Conservation (phyloP, 2,888 invertebrate species). For the Phasia obesa region DNA sequence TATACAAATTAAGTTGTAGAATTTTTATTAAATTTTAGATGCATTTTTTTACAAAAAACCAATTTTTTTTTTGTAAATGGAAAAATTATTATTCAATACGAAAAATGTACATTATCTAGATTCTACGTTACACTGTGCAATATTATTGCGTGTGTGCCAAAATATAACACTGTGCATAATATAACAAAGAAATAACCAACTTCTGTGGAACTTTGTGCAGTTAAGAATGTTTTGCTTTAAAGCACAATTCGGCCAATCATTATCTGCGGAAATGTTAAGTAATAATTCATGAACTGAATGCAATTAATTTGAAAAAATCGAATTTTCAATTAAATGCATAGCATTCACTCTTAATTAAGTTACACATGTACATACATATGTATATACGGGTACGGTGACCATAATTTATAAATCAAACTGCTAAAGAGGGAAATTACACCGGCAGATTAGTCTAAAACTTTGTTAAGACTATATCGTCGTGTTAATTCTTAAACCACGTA, state of each 20-base stretch:
- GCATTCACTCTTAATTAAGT: neutral
- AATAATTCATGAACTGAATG: conserved; percentile 39
- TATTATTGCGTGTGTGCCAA: conserved; percentile 54
- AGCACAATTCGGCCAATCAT: conserved; percentile 79
- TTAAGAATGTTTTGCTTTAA: conserved; percentile 74
- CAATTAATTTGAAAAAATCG: conserved; percentile 25
- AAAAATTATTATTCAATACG: no score
- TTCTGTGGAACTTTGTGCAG: conserved; percentile 48
- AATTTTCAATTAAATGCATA: neutral
- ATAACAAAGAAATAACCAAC: conserved; percentile 38
- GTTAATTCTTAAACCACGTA: no score
- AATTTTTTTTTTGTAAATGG: no score
- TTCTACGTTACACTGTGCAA: conserved; percentile 31
- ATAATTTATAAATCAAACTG: no score
- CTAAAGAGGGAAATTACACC: no score
- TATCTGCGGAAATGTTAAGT: conserved; percentile 46
- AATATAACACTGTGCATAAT: conserved; percentile 33
- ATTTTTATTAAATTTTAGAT: no score
- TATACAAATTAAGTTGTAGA: no score
- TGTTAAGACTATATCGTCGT: no score
- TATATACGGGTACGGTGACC: neutral
- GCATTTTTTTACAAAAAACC: no score
- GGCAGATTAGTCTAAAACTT: no score
- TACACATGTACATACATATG: neutral
- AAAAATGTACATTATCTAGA: no score